Base-by-base conservation (phyloP, 2,113 vertebrate genomes). In the Scomber colias region DNA sequence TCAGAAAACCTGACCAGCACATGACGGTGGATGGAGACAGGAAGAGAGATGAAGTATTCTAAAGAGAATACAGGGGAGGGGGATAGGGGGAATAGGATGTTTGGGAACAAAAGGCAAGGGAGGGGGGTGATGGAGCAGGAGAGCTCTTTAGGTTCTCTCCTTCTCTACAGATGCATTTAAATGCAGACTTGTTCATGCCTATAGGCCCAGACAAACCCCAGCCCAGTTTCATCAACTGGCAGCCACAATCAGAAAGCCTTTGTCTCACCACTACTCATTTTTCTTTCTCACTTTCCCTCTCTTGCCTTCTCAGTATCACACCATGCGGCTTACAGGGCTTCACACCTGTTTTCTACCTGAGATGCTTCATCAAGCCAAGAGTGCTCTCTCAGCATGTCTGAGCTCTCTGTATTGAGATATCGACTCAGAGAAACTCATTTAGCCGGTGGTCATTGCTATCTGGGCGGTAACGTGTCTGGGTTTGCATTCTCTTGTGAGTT, bases 401-500 rank as follows among this genome's bases (percentile, higher is more conserved):
- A 16, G 54, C 50, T 40, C 44, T 64, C 45, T 1, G 12, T 63
- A 67, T 75, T 80, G 83, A 86, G 81, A 82, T 82, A 87, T 86
- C 51, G 87, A 85, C 71, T 31, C 11, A 1, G 49, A 71, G 55
- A 87, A 86, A 89, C 55, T 87, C 50, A 79, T 89, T 91, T 84
- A 85, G 69, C 77, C 62, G 1, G 16, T 53, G 64, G 82, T 55
- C 76, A 30, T 72, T 75, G 59, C 81, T 67, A 40, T 64, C 65
- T 71, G 67, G 69, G 44, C 68, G 71, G 74, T 56, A 82, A 77
- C 82, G 71, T 66, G 49, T 85, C 66, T 75, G 73, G 64, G 61
- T 85, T 81, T 19, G 63, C 50, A 51, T 80, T 79, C 66, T 68
- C 70, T 64, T 44, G 78, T 71, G 75, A 74, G 65, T 71, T 88